These are phyloP conservation scores for Parotia lawesii DNA, from an alignment of 2,113 vertebrate genomes.

Conservation along the genomic window DNA sequence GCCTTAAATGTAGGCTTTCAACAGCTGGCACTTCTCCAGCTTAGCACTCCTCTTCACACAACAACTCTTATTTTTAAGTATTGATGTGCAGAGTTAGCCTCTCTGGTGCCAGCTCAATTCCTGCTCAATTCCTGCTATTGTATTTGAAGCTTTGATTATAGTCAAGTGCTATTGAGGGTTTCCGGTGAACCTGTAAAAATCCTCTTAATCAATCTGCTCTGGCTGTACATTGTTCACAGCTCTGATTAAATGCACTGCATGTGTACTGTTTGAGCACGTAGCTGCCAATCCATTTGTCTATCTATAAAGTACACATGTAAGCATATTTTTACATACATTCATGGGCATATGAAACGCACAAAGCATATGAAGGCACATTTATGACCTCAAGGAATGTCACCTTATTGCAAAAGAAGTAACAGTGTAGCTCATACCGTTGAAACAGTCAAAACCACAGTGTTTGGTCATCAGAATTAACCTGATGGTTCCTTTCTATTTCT, in stretches of 20 bases:
- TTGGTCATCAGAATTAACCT: not conserved
- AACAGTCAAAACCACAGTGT: not conserved
- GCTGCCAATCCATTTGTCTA: not conserved
- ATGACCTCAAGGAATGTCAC: not conserved
- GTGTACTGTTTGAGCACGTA: not conserved
- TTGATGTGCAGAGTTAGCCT: slow-evolving; percentile 65
- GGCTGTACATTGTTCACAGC: not conserved
- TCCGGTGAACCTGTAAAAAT: slow-evolving; percentile 52
- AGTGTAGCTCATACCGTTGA: not conserved
- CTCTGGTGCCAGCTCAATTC: slow-evolving; percentile 69
- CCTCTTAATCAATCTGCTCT: slow-evolving; percentile 44
- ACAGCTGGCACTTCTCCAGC: slow-evolving; percentile 64
- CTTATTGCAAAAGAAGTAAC: not conserved
- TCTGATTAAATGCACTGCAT: slow-evolving; percentile 16
- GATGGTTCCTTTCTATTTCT: not conserved
- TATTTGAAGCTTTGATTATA: slow-evolving; percentile 70
- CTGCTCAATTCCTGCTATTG: slow-evolving; percentile 54
- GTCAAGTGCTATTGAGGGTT: slow-evolving; percentile 35
- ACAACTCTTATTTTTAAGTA: slow-evolving; percentile 69
- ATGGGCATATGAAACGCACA: not conserved
- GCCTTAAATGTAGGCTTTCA: slow-evolving; percentile 51
- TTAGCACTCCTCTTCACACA: slow-evolving; percentile 69
- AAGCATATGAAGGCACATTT: not conserved
- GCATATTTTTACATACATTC: not conserved
- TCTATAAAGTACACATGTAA: not conserved